Evolutionary conservation across 1,140 invertebrate genomes (phyloP).

Genomic region (Drosophila suzukii): DNA sequence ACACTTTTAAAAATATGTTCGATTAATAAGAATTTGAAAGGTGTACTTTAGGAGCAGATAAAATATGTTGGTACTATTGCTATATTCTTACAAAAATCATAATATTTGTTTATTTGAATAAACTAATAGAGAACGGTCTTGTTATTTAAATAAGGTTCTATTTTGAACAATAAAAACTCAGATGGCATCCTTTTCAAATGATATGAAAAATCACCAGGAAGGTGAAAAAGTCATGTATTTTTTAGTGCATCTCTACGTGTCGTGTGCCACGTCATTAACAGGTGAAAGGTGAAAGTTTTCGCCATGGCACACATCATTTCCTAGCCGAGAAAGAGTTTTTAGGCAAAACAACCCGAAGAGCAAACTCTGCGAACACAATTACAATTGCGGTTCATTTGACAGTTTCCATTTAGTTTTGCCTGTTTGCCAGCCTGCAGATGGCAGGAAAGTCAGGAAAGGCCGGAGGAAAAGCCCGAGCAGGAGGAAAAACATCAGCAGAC

Average conservation of each 20-base stretch:
- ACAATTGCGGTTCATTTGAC: slow-evolving; percentile 79
- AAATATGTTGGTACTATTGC: no score
- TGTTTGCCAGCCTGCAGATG: slow-evolving; percentile 20
- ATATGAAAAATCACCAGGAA: no score
- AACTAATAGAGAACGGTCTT: no score
- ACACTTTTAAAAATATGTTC: neutral
- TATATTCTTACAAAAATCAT: no score
- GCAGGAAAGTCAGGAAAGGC: slow-evolving; percentile 23
- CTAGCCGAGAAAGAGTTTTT: slow-evolving; percentile 41
- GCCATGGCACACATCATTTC: slow-evolving; percentile 63
- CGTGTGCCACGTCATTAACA: slow-evolving; percentile 72
- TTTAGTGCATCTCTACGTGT: slow-evolving; percentile 4
- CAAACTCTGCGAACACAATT: slow-evolving; percentile 65
- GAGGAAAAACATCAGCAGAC: slow-evolving; percentile 14
- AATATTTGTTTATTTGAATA: no score
- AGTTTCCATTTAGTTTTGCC: slow-evolving; percentile 75
- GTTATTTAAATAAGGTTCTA: no score
- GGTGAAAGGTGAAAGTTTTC: slow-evolving; percentile 76
- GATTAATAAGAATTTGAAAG: neutral
- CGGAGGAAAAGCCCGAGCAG: neutral
- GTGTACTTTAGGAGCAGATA: no score
- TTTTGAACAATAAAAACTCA: no score
- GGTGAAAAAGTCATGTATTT: neutral
- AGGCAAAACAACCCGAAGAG: slow-evolving; percentile 38
- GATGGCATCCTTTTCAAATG: no score